Conservation (phyloP, 2,797 vertebrate species). For the Alauda arvensis region DNA sequence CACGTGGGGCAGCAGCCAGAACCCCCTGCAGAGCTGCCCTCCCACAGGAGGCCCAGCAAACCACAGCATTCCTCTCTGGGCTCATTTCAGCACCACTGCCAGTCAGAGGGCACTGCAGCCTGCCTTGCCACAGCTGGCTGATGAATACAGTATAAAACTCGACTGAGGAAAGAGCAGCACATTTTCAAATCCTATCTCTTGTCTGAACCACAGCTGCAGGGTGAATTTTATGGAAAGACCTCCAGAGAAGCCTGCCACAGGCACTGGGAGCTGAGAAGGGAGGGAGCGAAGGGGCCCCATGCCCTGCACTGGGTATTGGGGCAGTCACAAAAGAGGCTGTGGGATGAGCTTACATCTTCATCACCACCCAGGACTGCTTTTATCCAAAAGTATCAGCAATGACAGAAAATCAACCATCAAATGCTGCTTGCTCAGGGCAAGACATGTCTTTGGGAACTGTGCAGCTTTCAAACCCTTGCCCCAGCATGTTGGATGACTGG, state of each 20-base stretch:
- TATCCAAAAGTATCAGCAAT: not conserved
- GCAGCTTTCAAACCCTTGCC: not conserved
- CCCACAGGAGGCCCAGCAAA: not conserved
- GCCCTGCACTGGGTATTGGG: fast-evolving
- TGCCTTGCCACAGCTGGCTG: not conserved
- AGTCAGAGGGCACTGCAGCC: fast-evolving
- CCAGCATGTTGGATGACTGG: not conserved
- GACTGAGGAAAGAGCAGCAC: not conserved
- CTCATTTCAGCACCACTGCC: fast-evolving
- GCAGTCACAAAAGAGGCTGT: not conserved
- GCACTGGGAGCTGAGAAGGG: not conserved
- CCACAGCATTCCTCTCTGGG: not conserved
- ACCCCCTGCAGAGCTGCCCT: not conserved
- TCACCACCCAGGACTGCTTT: not conserved
- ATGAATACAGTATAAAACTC: not conserved
- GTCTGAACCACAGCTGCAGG: fast-evolving
- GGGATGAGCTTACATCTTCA: not conserved
- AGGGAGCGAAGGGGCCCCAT: not conserved
- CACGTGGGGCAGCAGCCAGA: fast-evolving
- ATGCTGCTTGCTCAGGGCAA: not conserved
- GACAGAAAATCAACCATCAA: not conserved
- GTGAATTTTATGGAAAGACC: not conserved
- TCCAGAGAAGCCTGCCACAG: not conserved
- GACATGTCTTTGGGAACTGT: not conserved
- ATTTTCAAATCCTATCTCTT: not conserved